Conservation (phyloP, 2,888 invertebrate species). For the Polymixis flavicincta region DNA sequence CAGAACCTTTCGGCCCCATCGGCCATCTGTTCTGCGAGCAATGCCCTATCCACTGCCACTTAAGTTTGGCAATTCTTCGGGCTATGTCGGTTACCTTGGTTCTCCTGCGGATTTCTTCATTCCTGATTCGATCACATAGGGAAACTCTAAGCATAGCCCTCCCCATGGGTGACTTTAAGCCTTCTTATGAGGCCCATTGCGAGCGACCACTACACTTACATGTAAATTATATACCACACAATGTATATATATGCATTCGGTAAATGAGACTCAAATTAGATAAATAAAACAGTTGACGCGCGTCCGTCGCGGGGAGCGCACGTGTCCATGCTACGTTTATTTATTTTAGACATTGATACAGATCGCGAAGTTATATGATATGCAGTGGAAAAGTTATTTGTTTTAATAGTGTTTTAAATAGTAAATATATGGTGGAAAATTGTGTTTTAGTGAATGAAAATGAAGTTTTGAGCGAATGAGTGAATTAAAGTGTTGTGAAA, state of each 20-base stretch:
- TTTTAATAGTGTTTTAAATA: neutral
- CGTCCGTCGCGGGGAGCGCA: neutral
- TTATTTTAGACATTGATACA: neutral
- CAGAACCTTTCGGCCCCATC: too few relatives aligned
- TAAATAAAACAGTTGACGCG: constrained; percentile 25
- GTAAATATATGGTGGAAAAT: too few relatives aligned
- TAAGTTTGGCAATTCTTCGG: too few relatives aligned
- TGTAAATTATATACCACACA: neutral
- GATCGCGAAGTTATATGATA: constrained; percentile 20
- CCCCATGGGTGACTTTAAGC: too few relatives aligned
- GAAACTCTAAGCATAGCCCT: too few relatives aligned
- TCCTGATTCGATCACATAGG: too few relatives aligned
- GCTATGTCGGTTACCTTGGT: too few relatives aligned
- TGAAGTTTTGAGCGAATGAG: neutral
- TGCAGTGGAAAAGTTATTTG: neutral
- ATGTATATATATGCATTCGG: neutral
- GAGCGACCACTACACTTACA: neutral
- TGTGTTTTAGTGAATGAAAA: constrained; percentile 5
- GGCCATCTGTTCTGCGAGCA: too few relatives aligned
- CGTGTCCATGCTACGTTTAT: neutral
- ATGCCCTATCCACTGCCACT: too few relatives aligned
- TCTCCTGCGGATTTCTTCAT: too few relatives aligned
- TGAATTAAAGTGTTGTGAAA: neutral
- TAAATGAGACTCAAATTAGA: neutral
- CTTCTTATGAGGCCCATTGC: too few relatives aligned